Conservation (phyloP, 2,113 vertebrate genomes). For the Gallinago undulata region DNA sequence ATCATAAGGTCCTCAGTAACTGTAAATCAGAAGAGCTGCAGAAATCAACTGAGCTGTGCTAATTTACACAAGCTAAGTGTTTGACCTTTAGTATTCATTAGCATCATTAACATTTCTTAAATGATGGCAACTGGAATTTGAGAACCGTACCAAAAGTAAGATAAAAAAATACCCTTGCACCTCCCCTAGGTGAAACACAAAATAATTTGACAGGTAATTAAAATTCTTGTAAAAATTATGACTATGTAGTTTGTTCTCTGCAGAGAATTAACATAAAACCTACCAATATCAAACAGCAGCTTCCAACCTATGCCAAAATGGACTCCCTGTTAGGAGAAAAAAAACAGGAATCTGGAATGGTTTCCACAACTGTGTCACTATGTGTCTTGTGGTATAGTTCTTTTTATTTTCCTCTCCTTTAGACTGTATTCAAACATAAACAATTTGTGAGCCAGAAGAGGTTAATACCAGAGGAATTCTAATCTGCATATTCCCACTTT, state of each 20-base stretch:
- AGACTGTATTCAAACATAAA: slow-evolving; percentile 58
- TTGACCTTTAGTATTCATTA: slow-evolving; percentile 44
- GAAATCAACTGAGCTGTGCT: slow-evolving; percentile 11
- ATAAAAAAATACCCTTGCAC: neutral
- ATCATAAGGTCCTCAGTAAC: neutral
- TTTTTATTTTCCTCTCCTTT: slow-evolving; percentile 56
- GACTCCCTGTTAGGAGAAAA: slow-evolving; percentile 55
- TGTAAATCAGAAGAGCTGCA: slow-evolving; percentile 24
- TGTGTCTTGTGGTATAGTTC: neutral
- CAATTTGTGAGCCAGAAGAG: slow-evolving; percentile 57
- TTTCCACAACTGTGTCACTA: slow-evolving; percentile 65
- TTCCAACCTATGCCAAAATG: slow-evolving; percentile 57
- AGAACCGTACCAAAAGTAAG: neutral
- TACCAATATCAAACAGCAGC: slow-evolving; percentile 62
- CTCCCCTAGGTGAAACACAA: neutral
- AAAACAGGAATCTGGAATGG: slow-evolving; percentile 51
- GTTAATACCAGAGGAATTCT: slow-evolving; percentile 61
- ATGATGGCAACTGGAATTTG: slow-evolving; percentile 7
- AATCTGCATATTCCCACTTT: slow-evolving; percentile 54
- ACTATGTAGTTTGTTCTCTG: slow-evolving; percentile 34
- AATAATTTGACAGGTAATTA: slow-evolving; percentile 75
- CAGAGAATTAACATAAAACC: slow-evolving; percentile 71
- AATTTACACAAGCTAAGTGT: slow-evolving; percentile 1
- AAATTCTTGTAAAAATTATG: slow-evolving; percentile 69
- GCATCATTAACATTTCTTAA: slow-evolving; percentile 42